Conservation (phyloP, 1,140 invertebrate genomes). For the Ladona fulva region DNA sequence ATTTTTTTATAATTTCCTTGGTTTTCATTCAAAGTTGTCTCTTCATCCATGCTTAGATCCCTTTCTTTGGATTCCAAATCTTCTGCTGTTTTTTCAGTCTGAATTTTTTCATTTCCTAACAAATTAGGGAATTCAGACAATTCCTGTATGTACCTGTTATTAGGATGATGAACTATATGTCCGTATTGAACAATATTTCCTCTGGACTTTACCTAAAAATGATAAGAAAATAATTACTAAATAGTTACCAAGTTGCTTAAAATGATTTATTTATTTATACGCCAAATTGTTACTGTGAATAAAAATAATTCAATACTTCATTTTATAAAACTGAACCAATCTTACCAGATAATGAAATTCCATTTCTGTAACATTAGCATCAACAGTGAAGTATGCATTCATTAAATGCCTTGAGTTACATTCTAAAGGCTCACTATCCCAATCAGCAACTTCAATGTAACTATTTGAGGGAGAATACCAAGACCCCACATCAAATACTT, state of each 20-base stretch:
- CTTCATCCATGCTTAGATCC: too few species aligned
- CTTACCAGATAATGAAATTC: constrained; percentile 39
- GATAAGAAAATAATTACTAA: background rate
- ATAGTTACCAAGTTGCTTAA: too few species aligned
- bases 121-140: constrained; percentile 37
- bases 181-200: constrained; percentile 17
- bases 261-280: too few species aligned
- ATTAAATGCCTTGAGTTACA: constrained; percentile 38
- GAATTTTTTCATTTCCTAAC: constrained; percentile 30
- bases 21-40: background rate
- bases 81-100: constrained; percentile 29
- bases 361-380: constrained; percentile 27
- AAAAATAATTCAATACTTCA: background rate
- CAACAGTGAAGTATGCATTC: constrained; percentile 37
- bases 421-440: constrained; percentile 32
- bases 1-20: background rate
- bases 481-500: constrained; percentile 34
- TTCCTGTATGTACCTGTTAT: constrained; percentile 32
- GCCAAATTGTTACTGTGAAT: too few species aligned
- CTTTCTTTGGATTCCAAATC: too few species aligned
- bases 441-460: constrained; percentile 34
- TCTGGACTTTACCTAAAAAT: constrained; percentile 16
- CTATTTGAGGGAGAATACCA: constrained; percentile 40
- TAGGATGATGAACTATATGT: constrained; percentile 24
- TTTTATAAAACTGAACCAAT: constrained; percentile 15